These are phyloP conservation scores for Bhutanitis thaidina DNA, from an alignment of 2,888 invertebrate genomes.

Conservation along the genomic window DNA sequence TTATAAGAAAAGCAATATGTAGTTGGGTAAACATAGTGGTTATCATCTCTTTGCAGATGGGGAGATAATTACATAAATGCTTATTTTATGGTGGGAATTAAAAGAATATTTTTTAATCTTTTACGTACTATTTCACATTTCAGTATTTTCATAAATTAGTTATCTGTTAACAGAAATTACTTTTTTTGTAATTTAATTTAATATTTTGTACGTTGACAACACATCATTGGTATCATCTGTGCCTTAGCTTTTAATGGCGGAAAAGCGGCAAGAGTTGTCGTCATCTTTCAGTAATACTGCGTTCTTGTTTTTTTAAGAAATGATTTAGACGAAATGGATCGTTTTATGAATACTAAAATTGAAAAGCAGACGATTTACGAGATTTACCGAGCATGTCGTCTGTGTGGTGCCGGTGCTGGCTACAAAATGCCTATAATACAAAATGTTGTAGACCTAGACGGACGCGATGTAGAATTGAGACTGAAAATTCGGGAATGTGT, in stretches of 20 bases:
- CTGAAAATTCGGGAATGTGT: slow-evolving; percentile 70
- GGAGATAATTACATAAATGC: too few relatives aligned
- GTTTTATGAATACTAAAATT: slow-evolving; percentile 38
- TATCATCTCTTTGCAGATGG: too few relatives aligned
- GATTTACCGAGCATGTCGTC: slow-evolving; percentile 68
- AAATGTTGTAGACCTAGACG: slow-evolving; percentile 49
- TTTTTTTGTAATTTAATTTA: too few relatives aligned
- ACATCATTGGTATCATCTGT: too few relatives aligned
- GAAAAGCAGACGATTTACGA: slow-evolving; percentile 65
- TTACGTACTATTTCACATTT: too few relatives aligned
- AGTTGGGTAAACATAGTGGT: too few relatives aligned
- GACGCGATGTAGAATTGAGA: slow-evolving; percentile 49
- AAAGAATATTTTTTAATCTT: too few relatives aligned
- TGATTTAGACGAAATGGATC: slow-evolving; percentile 43
- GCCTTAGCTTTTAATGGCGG: slow-evolving; percentile 3
- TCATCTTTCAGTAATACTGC: neutral
- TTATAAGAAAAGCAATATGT: too few relatives aligned
- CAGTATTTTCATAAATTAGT: too few relatives aligned
- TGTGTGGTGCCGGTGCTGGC: slow-evolving; percentile 71
- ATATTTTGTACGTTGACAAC: too few relatives aligned
- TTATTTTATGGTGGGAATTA: too few relatives aligned
- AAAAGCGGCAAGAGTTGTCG: neutral
- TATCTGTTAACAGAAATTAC: too few relatives aligned
- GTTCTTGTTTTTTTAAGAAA: neutral
- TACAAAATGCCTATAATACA: slow-evolving; percentile 77